These are phyloP conservation scores for Chanos chanos DNA, from an alignment of 2,797 vertebrate genomes.

Conservation along the genomic window DNA sequence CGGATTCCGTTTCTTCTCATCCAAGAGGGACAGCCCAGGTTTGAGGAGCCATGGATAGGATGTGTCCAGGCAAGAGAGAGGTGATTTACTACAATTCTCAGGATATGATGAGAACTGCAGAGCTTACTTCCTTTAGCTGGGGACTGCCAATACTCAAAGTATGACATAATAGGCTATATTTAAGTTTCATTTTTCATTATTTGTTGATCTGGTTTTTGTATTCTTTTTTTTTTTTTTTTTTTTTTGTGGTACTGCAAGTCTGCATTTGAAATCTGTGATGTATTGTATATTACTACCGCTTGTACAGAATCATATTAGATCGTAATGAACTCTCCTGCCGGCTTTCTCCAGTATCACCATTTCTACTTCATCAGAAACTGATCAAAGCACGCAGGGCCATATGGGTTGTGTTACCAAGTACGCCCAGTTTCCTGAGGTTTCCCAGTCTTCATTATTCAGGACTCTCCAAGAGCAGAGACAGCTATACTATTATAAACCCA, in stretches of 20 bases:
- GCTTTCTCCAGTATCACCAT: constrained; percentile 20
- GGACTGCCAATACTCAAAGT: neutral
- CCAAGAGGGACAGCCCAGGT: constrained; percentile 4
- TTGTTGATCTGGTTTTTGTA: too few species aligned
- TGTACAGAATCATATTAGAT: constrained; percentile 7
- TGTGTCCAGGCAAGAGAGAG: constrained; percentile 35
- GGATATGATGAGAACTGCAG: constrained; percentile 34
- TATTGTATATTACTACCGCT: neutral
- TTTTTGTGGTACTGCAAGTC: neutral
- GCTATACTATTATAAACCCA: constrained; percentile 57
- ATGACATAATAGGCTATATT: constrained; percentile 1
- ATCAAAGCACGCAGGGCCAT: constrained; percentile 53
- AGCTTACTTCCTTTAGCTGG: constrained; percentile 13
- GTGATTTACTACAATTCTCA: constrained; percentile 38
- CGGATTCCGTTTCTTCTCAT: neutral
- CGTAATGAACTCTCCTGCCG: constrained; percentile 19
- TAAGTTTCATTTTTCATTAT: neutral
- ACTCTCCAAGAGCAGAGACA: constrained; percentile 54
- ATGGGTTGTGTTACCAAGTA: constrained; percentile 54
- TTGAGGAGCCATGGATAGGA: constrained; percentile 36
- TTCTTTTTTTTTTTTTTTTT: too few species aligned
- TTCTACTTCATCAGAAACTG: constrained; percentile 33
- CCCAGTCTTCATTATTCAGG: constrained; percentile 48
- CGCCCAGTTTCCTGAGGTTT: constrained; percentile 49
- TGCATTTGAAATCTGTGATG: too few species aligned